These are phyloP conservation scores for Rhinogobius similis DNA, from an alignment of 2,113 vertebrate species.

Conservation along the genomic window DNA sequence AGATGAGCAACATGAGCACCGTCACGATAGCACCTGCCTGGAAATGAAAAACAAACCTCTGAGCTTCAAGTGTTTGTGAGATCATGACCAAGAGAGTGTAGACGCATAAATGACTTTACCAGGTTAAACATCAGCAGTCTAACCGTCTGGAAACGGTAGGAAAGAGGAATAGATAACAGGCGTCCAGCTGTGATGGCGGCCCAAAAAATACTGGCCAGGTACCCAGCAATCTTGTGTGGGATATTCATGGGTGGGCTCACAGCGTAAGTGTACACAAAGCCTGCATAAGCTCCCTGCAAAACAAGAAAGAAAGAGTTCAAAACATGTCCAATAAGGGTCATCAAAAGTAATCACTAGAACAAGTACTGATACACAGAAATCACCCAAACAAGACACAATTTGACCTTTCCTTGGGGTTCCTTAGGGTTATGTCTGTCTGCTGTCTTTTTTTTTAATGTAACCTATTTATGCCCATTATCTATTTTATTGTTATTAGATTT, in stretches of 20 bases:
- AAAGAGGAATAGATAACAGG: slow-evolving; percentile 89
- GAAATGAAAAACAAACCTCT: slow-evolving; percentile 21
- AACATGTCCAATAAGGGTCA: no score
- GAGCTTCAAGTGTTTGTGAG: neutral
- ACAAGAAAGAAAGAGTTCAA: neutral
- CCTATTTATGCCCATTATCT: no score
- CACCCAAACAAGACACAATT: no score
- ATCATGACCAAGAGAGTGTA: neutral
- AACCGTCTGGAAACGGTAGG: slow-evolving; percentile 85
- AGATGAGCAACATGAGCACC: slow-evolving; percentile 86
- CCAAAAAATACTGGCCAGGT: slow-evolving; percentile 95
- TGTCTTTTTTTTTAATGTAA: no score
- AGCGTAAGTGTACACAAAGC: slow-evolving; percentile 94
- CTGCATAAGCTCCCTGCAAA: slow-evolving; percentile 88
- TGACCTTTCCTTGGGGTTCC: no score
- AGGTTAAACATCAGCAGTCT: slow-evolving; percentile 90
- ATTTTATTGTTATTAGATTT: no score
- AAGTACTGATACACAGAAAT: no score
- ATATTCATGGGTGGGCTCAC: slow-evolving; percentile 93
- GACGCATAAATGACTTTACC: slow-evolving; percentile 72
- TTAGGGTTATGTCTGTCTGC: no score
- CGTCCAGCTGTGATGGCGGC: slow-evolving; percentile 91
- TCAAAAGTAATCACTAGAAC: no score
- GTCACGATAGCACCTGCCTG: slow-evolving; percentile 87
- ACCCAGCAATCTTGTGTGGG: slow-evolving; percentile 85